Conservation (phyloP, 2,888 invertebrate species). For the Cantharis nigra region DNA sequence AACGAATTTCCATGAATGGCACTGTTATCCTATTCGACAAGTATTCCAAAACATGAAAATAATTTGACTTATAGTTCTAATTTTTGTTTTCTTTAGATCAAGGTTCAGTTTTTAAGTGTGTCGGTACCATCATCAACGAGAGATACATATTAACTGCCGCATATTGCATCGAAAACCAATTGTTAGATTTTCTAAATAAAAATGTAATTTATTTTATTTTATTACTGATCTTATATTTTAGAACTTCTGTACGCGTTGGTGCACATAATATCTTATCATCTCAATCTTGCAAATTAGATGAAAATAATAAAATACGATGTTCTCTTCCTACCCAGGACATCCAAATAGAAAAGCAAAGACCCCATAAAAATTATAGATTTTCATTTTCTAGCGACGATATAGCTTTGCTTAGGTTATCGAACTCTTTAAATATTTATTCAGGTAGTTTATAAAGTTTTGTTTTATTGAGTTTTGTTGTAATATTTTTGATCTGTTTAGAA, state of each 20-base stretch:
- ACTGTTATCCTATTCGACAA: constrained; percentile 61
- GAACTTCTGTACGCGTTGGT: constrained; percentile 65
- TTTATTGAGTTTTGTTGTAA: no score
- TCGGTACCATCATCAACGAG: constrained; percentile 60
- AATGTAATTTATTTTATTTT: no score
- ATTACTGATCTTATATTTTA: constrained; percentile 38
- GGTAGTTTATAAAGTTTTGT: no score
- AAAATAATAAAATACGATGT: constrained; percentile 45
- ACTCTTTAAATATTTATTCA: no score
- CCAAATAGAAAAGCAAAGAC: no score
- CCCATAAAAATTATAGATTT: no score
- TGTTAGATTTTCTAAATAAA: constrained; percentile 10
- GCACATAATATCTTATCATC: constrained; percentile 62
- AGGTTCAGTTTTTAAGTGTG: constrained; percentile 49
- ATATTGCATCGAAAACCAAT: constrained; percentile 57
- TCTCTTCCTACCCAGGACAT: constrained; percentile 53
- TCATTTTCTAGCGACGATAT: no score
- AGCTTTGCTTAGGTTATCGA: no score
- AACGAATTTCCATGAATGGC: constrained; percentile 79
- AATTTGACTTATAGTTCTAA: background rate
- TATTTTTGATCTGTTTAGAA: no score
- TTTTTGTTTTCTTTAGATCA: background rate
- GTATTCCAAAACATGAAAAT: constrained; percentile 5
- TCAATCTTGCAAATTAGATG: constrained; percentile 52
- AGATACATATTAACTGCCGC: constrained; percentile 65